Base-by-base conservation (phyloP, 2,888 invertebrate genomes). In the Vandiemenella viatica region DNA sequence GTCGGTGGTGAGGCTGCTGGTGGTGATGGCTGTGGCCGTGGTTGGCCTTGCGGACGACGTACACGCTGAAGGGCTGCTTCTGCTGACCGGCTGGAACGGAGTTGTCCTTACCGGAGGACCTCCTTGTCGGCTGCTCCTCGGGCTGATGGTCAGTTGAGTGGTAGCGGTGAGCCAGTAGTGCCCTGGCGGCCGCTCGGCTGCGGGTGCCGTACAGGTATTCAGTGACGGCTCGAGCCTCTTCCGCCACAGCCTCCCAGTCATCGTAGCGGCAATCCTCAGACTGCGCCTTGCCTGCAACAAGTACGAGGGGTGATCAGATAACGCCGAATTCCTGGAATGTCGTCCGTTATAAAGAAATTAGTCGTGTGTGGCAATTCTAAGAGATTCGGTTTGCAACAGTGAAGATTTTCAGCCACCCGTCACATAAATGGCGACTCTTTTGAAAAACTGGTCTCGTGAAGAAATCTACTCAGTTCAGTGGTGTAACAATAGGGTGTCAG, bases 131-230 rank as follows among this genome's bases (percentile, higher is more conserved):
- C 23, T 50, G 51, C 45, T 21, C 21, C n/a, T 19, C 19, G 18
- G n/a, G n/a, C 16, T 20, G 22, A n/a, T 19, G 43, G 5, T 50
- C 50, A 1, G 45, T 32, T n/a, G 40, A 54, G 42, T 68, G 68
- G 56, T 65, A 66, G 37, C 67, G 62, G 52, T 64, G 64, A 55
- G 67, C 62, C 17, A 71, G 58, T 17, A 71, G 57, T 21, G 70
- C 73, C 57, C 74, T 68, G 17, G 73, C 68, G 1, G 70, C 70
- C 5, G 70, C 69, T 37, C 73, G 66, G 53, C 70, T 71, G 45
- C 74, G 61, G 21, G 68, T 71, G 1, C 75, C 71, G 58, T 74
- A 74, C 8, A 75, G 61, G 59, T 69, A 75, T 54, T 74, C 74
- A 1, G 74, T 70, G 5, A 75, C 74, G 2, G 71, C 68, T 58